These are phyloP conservation scores for Tetraodon nigroviridis DNA, from an alignment of 2,113 vertebrate genomes.

Conservation along the genomic window DNA sequence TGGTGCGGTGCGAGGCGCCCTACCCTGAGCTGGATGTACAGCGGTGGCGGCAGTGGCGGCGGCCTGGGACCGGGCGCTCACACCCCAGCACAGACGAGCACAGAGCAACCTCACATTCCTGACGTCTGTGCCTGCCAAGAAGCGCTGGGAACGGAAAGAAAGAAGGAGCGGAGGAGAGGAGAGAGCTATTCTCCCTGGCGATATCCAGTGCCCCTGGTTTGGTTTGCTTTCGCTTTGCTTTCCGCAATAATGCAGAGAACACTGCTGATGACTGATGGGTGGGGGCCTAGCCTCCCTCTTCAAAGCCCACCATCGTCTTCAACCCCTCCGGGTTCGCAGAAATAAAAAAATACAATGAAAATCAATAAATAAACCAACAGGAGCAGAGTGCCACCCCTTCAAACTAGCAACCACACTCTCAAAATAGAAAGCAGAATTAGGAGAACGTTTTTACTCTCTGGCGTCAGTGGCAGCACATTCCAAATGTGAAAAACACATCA, in stretches of 20 bases:
- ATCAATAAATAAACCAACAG: too few species aligned
- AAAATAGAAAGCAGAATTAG: slow-evolving; percentile 47
- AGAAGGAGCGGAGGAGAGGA: slow-evolving; percentile 58
- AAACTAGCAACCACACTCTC: slow-evolving; percentile 25
- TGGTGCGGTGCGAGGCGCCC: slow-evolving; percentile 14
- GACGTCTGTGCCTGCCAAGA: slow-evolving; percentile 61
- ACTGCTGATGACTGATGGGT: slow-evolving; percentile 25
- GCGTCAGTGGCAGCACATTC: slow-evolving; percentile 27
- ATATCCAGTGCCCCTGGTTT: slow-evolving; percentile 34
- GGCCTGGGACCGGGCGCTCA: slow-evolving; percentile 36
- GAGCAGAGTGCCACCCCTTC: too few species aligned
- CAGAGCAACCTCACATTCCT: slow-evolving; percentile 64
- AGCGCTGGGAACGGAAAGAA: slow-evolving; percentile 58
- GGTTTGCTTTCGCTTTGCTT: slow-evolving; percentile 23
- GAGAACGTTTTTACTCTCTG: slow-evolving; percentile 41
- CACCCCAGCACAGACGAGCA: slow-evolving; percentile 50
- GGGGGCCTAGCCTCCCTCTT: too few species aligned
- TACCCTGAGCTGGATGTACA: slow-evolving; percentile 16
- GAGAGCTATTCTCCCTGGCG: slow-evolving; percentile 54
- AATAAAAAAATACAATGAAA: too few species aligned
- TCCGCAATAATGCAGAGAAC: slow-evolving; percentile 19
- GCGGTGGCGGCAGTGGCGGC: slow-evolving; percentile 25
- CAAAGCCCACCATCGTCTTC: too few species aligned
- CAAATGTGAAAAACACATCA: slow-evolving; percentile 26
- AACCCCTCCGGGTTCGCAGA: too few species aligned